Evolutionary conservation across 2,888 invertebrate species (phyloP), one percentile per base, ranked within the genome.

Genomic region (Polyommatus icarus): DNA sequence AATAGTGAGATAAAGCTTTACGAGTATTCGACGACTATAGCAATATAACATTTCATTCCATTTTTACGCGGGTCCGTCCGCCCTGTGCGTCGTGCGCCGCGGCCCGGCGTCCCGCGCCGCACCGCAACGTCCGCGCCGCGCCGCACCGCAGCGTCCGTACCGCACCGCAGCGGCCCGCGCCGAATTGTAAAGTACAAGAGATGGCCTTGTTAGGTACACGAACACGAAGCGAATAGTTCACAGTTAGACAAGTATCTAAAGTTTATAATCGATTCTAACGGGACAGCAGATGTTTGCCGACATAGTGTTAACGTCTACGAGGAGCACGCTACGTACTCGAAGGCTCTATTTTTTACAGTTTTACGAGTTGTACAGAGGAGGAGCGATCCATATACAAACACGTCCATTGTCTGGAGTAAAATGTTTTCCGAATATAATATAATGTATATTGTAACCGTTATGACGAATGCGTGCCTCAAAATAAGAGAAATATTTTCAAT

Each of bases 281-380:
- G 83, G 87, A 86, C 87, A 87, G 90, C 91, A 90, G 90, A 78
- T 85, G 87, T 91, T 24, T 90, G 89, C 91, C 86, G 86, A 88
- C 86, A 86, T 86, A 86, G 86, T 87, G 87, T 86, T 83, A 86
- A 87, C 83, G 85, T 87, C 86, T 85, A 57, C 85, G 84, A 85
- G 84, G 86, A 86, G 82, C 86, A 84, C 84, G 83, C 83, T 87
- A 87, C 87, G 87, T 89, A 90, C 87, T 88, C 85, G 88, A 88
- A 89, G 86, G 87, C 88, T 89, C 90, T 92, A 92, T 93, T 93
- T 93, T 93, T 92, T 90, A 91, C 92, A 91, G 89, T 89, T 92
- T 88, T 92, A 92, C 85, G 89, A 88, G 87, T 87, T 88, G 87
- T 86, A 84, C 86, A 80, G 80, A 80, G 72, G 75, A 79, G 87